Conservation (phyloP, 2,888 invertebrate genomes). For the Leucophora obtusa region DNA sequence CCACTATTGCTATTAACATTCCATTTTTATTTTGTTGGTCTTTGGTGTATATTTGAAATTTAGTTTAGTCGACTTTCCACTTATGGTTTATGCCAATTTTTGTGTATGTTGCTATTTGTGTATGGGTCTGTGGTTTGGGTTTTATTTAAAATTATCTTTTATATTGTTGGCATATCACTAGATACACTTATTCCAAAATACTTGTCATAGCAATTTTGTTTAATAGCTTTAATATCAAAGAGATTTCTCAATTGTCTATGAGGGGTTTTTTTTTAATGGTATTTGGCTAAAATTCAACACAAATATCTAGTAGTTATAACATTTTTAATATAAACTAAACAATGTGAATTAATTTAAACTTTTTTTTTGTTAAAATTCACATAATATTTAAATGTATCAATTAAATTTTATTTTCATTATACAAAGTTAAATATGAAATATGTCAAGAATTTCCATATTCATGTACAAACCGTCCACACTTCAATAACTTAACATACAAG, state of each 20-base stretch:
- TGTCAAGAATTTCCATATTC: not conserved
- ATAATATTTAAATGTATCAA: too few species aligned
- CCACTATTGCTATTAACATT: constrained; percentile 13
- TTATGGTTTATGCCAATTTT: too few species aligned
- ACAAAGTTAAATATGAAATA: not conserved
- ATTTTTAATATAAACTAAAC: not conserved
- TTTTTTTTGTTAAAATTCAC: not conserved
- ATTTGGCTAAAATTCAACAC: not conserved
- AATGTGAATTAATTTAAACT: not conserved
- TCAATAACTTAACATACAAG: not conserved
- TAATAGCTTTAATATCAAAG: constrained; percentile 19
- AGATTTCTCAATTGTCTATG: constrained; percentile 19
- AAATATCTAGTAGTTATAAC: not conserved
- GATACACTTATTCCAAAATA: not conserved
- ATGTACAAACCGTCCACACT: not conserved
- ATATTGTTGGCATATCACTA: constrained; percentile 7
- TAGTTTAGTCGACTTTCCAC: constrained; percentile 3
- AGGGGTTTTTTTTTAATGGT: not conserved
- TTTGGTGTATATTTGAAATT: constrained; percentile 12
- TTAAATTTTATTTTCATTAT: too few species aligned
- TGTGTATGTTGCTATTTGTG: too few species aligned
- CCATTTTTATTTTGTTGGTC: constrained; percentile 22
- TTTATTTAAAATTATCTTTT: constrained; percentile 39
- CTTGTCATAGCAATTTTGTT: not conserved
- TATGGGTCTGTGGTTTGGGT: constrained; percentile 26